These are phyloP conservation scores for Drosophila serrata DNA, from an alignment of 1,140 invertebrate genomes.

Conservation along the genomic window DNA sequence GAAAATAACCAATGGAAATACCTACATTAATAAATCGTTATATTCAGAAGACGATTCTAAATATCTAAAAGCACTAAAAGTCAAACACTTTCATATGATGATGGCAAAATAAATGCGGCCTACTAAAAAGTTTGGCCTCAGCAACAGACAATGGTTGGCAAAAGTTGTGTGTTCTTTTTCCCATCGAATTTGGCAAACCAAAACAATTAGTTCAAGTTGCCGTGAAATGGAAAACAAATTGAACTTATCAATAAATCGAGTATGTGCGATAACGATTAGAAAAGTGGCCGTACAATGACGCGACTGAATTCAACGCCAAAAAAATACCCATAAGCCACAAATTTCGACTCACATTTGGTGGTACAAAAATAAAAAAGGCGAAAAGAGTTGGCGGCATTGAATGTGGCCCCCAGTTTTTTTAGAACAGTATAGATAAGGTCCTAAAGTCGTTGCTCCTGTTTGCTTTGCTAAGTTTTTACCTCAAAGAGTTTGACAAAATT, in stretches of 20 bases:
- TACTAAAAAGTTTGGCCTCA: slow-evolving; percentile 8
- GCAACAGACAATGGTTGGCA: slow-evolving; percentile 13
- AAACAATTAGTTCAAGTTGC: slow-evolving; percentile 75
- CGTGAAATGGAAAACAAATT: slow-evolving; percentile 81
- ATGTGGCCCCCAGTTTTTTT: slow-evolving; percentile 11
- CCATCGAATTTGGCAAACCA: slow-evolving; percentile 48
- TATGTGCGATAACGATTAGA: slow-evolving; percentile 73
- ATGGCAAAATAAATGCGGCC: not conserved
- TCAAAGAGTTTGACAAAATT: not conserved
- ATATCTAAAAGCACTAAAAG: not conserved
- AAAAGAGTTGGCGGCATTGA: slow-evolving; percentile 18
- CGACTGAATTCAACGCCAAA: slow-evolving; percentile 15
- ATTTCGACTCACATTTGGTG: slow-evolving; percentile 12
- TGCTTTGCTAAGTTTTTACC: not conserved
- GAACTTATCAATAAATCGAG: slow-evolving; percentile 79
- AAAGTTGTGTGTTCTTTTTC: slow-evolving; percentile 27
- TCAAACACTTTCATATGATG: slow-evolving; percentile 12
- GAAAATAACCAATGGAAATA: slow-evolving; percentile 9
- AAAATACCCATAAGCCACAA: slow-evolving; percentile 12
- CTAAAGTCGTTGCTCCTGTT: slow-evolving; percentile 52
- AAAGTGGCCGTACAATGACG: slow-evolving; percentile 43
- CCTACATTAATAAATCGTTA: slow-evolving; percentile 7
- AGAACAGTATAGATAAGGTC: slow-evolving; percentile 37
- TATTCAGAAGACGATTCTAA: not conserved
- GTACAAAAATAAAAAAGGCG: not conserved